Conservation (phyloP, 2,113 vertebrate genomes). For the Paramormyrops kingsleyae region DNA sequence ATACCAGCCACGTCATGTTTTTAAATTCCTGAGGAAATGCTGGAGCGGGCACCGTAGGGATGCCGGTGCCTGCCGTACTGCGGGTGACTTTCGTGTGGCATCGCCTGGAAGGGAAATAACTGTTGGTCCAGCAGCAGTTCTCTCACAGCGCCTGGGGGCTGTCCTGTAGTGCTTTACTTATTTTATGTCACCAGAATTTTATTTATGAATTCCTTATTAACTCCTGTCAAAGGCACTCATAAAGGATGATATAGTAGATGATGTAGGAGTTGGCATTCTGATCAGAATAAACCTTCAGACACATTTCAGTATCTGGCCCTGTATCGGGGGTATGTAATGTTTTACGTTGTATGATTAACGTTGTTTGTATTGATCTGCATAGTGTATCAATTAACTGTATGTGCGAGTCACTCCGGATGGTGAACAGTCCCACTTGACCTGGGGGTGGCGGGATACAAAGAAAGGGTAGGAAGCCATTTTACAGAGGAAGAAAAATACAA, state of each 20-base stretch:
- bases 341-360: not conserved
- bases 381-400: not conserved
- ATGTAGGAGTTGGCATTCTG: not conserved
- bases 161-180: not conserved
- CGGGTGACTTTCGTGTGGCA: not conserved
- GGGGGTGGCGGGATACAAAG: not conserved
- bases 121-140: not conserved
- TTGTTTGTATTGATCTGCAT: not conserved
- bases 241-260: not conserved
- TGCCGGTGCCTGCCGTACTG: not conserved
- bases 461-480: not conserved
- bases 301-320: not conserved
- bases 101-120: not conserved
- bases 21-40: not conserved
- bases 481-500: not conserved
- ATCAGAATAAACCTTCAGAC: not conserved
- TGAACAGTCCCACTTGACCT: not conserved
- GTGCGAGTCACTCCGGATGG: not conserved
- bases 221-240: not conserved
- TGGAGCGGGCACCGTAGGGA: not conserved
- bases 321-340: not conserved
- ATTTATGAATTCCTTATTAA: not conserved
- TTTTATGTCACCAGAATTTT: not conserved
- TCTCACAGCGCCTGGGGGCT: not conserved
- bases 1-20: not conserved